Base-by-base conservation (phyloP, 2,113 vertebrate genomes). In the Mesembrinibis cayennensis region DNA sequence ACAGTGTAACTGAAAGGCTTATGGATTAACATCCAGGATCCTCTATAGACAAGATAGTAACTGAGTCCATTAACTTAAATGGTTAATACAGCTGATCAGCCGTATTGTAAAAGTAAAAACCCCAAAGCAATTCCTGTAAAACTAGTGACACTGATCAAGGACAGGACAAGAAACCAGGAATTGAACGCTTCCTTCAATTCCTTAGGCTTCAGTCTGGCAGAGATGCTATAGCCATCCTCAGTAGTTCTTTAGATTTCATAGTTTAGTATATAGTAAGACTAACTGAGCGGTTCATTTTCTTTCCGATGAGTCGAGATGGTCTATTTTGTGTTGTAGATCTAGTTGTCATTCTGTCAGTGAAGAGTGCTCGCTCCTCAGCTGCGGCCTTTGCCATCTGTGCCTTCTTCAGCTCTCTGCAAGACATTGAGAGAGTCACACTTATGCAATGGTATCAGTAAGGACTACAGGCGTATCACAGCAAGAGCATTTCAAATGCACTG, bases 231-330 rank as follows among this genome's bases (percentile, higher is more conserved):
- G 81, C 50, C 78, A 67, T 56, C 92, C 92, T 93, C 89, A 87
- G 97, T 92, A 97, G 93, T 85, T 69, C 94, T 96, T 84, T 20
- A 42, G 47, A 23, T 79, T 78, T 30, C 77, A 36, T 6, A 95
- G 80, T 89, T 89, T 99, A 99, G 97, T 99, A 99, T 96, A 99
- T 99, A 70, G 99, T 99, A 76, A 99, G 99, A 96, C 99, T 99
- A 97, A 99, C 98, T 15, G 99, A 99, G 32, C 99, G 99, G 94
- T 99, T 99, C 99, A 99, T 99, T 96, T 99, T 99, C 98, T 99
- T 99, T 53, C 99, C 99, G 59, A 99, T 99, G 93, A 99, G 98
- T 45, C 99, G 98, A 47, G 99, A 98, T 47, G 98, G 98, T 95
- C 99, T 98, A 89, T 97, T 98, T 93, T 99, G 99, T 9, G 99